Conservation (phyloP, 2,888 invertebrate species). For the Aspidapion aeneum region DNA sequence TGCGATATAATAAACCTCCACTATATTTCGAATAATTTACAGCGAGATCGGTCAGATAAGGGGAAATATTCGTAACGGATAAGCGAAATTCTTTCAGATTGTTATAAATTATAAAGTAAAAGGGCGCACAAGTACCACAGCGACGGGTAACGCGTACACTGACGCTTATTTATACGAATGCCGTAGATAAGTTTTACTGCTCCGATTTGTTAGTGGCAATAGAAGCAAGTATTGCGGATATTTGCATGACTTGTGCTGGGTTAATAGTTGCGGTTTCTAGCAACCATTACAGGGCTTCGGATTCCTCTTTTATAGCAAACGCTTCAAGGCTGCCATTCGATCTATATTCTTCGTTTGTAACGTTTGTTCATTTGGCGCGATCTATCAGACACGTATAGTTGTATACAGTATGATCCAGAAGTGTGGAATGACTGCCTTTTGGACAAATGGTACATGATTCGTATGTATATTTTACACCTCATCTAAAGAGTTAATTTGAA, state of each 20-base stretch:
- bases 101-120: slow-evolving; percentile 40
- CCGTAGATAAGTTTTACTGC: slow-evolving; percentile 27
- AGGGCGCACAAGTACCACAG: slow-evolving; percentile 27
- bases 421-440: too few relatives aligned
- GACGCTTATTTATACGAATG: slow-evolving; percentile 33
- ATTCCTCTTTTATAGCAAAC: neutral
- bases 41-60: slow-evolving; percentile 29
- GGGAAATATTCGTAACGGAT: slow-evolving; percentile 38
- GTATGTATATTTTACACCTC: too few relatives aligned
- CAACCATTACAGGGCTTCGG: neutral
- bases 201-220: slow-evolving; percentile 22
- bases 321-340: neutral
- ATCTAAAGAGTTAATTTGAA: too few relatives aligned
- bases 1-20: slow-evolving; percentile 34
- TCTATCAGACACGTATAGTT: neutral
- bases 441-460: too few relatives aligned
- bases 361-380: neutral
- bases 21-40: slow-evolving; percentile 34
- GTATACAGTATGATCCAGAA: neutral
- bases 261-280: slow-evolving; percentile 8
- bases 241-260: slow-evolving; percentile 22
- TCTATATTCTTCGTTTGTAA: neutral
- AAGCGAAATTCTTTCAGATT: slow-evolving; percentile 39
- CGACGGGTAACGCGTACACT: slow-evolving; percentile 29
- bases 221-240: slow-evolving; percentile 9